Evolutionary conservation across 1,140 invertebrate genomes (phyloP), one percentile per base, ranked within the genome.

Genomic region (Philopotamus ludificatus): DNA sequence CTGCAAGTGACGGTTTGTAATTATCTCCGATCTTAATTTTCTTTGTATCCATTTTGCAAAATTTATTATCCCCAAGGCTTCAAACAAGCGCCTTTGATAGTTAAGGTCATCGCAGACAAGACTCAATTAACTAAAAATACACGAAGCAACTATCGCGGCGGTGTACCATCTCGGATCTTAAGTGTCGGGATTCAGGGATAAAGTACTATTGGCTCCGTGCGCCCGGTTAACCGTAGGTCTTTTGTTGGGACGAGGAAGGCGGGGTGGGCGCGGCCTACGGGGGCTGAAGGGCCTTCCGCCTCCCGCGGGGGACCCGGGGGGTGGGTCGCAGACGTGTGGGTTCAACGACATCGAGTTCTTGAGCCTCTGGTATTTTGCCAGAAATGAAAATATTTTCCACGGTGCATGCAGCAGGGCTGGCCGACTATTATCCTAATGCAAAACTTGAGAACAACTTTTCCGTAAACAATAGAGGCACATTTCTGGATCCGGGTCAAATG

Each of bases 331-430:
- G 60, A 62, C 57, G 57, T 47, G 44, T 26, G 44, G 42, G 57
- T 60, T 62, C 49, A 68, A 68, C 58, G 67, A 68, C 67, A 65
- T 44, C 66, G 41, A 54, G 20, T 68, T 62, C 67, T 68, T 68
- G 61, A 68, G 54, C 67, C 63, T 22, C 57, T 68, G 67, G 67
- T 68, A 58, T 59, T 55, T 59, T 68, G 67, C 67, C 67, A 68
- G 67, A 65, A 54, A 65, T 65, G 67, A 62, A 68, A 68, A 68
- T 68, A 65, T 59, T 68, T 62, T 61, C 41, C 47, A 49, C 51
- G 45, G 25, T 21, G 22, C 26, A 12, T 50, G 65, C 65, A 2
- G 21, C 23, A 57, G 26, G 18, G 12, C 12, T 12, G 28, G 28
- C 54, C 34, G 34, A 28, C 54, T 21, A 57, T 57, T 57, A 57